A percentile compares a stretch with the other conserved stretches of the same genome.
These are phyloP conservation scores for Butorides virescens DNA, from an alignment of 2,113 vertebrate genomes.

Conservation along the genomic window DNA sequence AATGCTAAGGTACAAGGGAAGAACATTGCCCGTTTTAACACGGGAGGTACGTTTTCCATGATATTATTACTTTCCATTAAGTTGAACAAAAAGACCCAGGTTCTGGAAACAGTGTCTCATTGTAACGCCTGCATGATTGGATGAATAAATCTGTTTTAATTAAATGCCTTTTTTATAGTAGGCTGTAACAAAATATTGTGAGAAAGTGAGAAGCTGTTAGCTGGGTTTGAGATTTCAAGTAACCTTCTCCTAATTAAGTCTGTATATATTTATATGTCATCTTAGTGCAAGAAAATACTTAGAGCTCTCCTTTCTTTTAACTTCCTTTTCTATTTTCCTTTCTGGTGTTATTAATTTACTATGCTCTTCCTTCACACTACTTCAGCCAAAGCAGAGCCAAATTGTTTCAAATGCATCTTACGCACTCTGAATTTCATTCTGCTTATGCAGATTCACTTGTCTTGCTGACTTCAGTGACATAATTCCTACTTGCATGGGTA, in stretches of 20 bases:
- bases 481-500: background rate
- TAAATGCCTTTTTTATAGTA: background rate
- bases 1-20: background rate
- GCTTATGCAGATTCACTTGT: background rate
- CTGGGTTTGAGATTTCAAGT: slow-evolving; percentile 40
- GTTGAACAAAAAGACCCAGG: background rate
- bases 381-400: background rate
- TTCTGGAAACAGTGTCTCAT: background rate
- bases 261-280: background rate
- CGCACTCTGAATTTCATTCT: background rate
- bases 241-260: slow-evolving; percentile 41
- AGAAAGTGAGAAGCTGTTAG: slow-evolving; percentile 6
- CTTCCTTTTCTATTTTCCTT: background rate
- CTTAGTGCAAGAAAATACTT: background rate
- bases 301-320: background rate
- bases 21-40: background rate
- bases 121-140: background rate
- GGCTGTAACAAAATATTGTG: slow-evolving; percentile 9
- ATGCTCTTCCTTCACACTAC: background rate
- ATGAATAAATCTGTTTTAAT: slow-evolving; percentile 45
- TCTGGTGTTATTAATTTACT: slow-evolving; percentile 5
- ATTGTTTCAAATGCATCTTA: background rate
- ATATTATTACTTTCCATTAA: background rate
- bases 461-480: background rate
- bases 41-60: background rate